phyloP scores from a whole-genome alignment of 2,113 vertebrate genomes.

The Rhineura floridana region DNA sequence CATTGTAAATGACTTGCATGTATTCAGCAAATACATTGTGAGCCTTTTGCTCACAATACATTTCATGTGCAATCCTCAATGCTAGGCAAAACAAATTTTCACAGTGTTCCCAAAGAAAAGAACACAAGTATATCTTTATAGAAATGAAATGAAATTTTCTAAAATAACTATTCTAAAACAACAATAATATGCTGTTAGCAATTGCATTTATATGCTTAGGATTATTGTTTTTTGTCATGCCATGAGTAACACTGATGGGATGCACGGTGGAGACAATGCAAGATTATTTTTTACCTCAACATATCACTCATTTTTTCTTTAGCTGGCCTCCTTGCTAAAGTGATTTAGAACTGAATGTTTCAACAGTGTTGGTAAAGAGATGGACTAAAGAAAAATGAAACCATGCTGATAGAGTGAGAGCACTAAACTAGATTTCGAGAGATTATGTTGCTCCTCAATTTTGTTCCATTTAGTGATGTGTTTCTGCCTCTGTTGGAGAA shows the following conservation, averaged over 20 bases:
- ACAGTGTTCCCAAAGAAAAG: neutral
- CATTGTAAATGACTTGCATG: neutral
- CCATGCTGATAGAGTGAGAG: constrained; percentile 21
- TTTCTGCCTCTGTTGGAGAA: constrained; percentile 20
- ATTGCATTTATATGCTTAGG: neutral
- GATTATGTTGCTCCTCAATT: constrained; percentile 16
- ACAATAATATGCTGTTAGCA: neutral
- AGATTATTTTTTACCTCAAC: neutral
- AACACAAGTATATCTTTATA: neutral
- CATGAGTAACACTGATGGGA: neutral
- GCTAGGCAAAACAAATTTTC: neutral
- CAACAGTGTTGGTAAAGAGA: constrained; percentile 26
- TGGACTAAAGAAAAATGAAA: constrained; percentile 33
- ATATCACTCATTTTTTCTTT: neutral
- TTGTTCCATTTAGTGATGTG: constrained; percentile 16
- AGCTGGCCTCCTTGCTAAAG: constrained; percentile 26
- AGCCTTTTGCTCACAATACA: neutral
- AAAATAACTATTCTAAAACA: neutral
- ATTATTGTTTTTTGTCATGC: neutral
- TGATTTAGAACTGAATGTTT: constrained; percentile 16
- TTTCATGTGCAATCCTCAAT: no score
- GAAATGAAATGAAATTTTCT: neutral
- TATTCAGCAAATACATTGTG: neutral
- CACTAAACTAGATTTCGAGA: constrained; percentile 25
- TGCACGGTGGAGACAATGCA: neutral